These are phyloP conservation scores for Muntiacus muntjak DNA, from an alignment of 2,113 vertebrate species.

Conservation along the genomic window DNA sequence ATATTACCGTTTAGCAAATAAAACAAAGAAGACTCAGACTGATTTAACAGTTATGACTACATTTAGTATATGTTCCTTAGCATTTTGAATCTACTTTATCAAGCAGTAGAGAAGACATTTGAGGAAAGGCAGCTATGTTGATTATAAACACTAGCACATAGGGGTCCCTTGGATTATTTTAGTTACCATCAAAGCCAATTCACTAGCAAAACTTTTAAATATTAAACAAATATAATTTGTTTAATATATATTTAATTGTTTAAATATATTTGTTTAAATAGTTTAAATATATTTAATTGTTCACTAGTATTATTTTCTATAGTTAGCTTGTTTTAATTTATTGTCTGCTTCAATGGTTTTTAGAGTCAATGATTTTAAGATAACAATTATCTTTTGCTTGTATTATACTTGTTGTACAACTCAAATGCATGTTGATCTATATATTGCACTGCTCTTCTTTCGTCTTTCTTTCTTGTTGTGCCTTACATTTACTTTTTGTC, in stretches of 20 bases:
- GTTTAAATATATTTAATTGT: neutral
- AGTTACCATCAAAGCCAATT: neutral
- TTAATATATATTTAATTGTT: no score
- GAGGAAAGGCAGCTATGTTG: neutral
- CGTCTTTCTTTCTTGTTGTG: neutral
- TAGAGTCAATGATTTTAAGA: neutral
- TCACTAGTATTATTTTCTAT: neutral
- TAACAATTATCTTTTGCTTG: neutral
- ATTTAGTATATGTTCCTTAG: neutral
- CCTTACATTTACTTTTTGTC: neutral
- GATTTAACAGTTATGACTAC: neutral
- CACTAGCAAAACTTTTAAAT: neutral
- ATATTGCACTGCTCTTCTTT: neutral
- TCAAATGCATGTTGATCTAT: neutral
- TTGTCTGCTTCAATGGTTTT: neutral
- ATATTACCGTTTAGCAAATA: neutral
- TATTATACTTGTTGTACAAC: neutral
- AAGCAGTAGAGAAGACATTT: neutral
- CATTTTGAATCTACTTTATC: neutral
- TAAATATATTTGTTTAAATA: neutral
- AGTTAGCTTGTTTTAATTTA: neutral
- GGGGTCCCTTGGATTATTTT: neutral
- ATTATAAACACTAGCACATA: neutral
- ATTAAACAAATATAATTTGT: neutral
- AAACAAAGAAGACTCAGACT: neutral